phyloP scores from a whole-genome alignment of 2,797 vertebrate genomes.

The Neomorphus geoffroyi region DNA sequence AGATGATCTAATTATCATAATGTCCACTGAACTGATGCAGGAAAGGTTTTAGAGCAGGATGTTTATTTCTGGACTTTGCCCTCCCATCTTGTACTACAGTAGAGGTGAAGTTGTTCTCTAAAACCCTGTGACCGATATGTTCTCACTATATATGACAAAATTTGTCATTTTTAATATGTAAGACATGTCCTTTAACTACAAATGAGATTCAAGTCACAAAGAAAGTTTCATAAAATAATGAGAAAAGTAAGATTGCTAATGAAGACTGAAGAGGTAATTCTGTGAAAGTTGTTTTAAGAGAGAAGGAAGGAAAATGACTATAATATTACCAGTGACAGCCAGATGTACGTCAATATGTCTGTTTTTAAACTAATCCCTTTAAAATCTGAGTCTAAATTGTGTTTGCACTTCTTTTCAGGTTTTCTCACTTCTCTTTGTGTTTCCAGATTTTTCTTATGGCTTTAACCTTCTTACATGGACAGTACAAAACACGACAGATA shows the following conservation, averaged over 20 bases:
- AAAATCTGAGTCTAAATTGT: constrained; percentile 4
- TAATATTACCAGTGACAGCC: not conserved
- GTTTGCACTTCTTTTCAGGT: not conserved
- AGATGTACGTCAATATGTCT: not conserved
- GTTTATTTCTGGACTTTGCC: constrained; percentile 50
- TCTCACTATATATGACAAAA: not conserved
- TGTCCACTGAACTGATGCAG: constrained; percentile 43
- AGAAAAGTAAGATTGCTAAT: not conserved
- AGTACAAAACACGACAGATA: not conserved
- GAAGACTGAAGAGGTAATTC: constrained; percentile 10
- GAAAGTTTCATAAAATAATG: not conserved
- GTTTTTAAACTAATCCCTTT: not conserved
- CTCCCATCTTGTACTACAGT: constrained; percentile 14
- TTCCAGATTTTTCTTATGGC: not conserved
- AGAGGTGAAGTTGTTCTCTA: constrained; percentile 27
- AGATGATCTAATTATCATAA: constrained; percentile 69
- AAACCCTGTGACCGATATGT: not conserved
- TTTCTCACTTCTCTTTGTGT: not conserved
- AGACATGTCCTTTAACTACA: not conserved
- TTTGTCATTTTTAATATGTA: not conserved
- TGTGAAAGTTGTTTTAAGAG: not conserved
- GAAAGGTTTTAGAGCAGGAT: constrained; percentile 47
- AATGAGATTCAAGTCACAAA: not conserved
- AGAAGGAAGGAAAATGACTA: not conserved
- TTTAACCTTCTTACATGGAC: not conserved